Percentiles rank a stretch among this genome's conserved stretches.
phyloP scores from a whole-genome alignment of 2,113 vertebrate species.

The Holacanthus passer region DNA sequence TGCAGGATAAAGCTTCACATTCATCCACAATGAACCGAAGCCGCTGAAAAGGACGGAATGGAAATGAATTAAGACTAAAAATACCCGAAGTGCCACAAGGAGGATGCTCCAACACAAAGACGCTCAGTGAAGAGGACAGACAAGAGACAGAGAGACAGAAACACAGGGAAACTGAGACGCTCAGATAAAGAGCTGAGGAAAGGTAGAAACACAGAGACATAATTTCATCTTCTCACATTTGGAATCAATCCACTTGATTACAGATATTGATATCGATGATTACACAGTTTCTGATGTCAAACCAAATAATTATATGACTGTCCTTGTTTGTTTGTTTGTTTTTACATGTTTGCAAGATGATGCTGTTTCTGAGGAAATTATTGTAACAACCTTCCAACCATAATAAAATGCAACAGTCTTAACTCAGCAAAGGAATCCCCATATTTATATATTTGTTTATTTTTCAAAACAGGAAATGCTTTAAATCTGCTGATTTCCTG shows the following conservation, averaged over 20 bases:
- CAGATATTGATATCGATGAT: neutral
- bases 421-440: no score
- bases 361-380: neutral
- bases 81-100: conserved; percentile 34
- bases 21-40: conserved; percentile 32
- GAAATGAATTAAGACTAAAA: conserved; percentile 58
- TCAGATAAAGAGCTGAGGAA: neutral
- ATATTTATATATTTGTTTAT: no score
- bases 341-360: neutral
- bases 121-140: conserved; percentile 3
- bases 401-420: no score
- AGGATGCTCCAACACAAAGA: conserved; percentile 52
- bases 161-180: neutral
- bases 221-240: neutral
- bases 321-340: neutral
- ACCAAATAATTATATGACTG: neutral
- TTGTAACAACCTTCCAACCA: no score
- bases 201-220: neutral
- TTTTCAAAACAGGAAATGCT: no score
- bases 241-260: neutral
- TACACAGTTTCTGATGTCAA: neutral
- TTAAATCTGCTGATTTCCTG: no score
- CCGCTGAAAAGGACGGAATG: conserved; percentile 38
- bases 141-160: neutral
- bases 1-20: conserved; percentile 57